Base-by-base conservation (phyloP, 2,888 invertebrate genomes). In the Nyleta sp. region DNA sequence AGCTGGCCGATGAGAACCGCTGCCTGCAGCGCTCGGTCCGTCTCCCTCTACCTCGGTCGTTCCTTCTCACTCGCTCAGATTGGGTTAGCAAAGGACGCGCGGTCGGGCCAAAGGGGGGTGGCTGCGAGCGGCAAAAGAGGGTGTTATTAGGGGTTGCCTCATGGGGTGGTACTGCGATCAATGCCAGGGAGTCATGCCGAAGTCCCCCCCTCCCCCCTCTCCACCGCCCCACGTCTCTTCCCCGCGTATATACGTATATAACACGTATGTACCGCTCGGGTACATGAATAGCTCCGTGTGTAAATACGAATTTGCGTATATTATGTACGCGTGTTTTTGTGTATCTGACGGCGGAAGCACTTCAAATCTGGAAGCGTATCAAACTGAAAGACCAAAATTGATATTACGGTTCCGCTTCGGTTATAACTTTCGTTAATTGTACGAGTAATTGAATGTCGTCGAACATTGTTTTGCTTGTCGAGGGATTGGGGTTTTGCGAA, bases 141-240 rank as follows among this genome's bases (percentile, higher is more conserved):
- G 85, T 85, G 88, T 89, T 90, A 89, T 90, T 90, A 90, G 88
- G 89, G 90, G 88, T 87, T 88, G 88, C 88, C n/a, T 88, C 89
- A 88, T 89, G 86, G 89, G 90, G 90, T 87, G 89, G 88, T 84
- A 85, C 84, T 82, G 85, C 90, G 89, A 90, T 90, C 90, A 88
- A 90, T 90, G 89, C 89, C 86, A 86, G 87, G 82, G 89, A 89
- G 89, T 88, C 88, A 87, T 89, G 87, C 88, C 85, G 86, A 82
- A 84, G 84, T 85, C 84, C 85, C 83, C 78, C 52, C 35, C 13
- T 48, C 28, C 70, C 57, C 53, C 53, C 50, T 40, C 44, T 28
- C 24, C 7, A 35, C 46, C 46, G 4, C 48, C 42, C 28, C 24
- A 8, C 52, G 28, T 22, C 15, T 20, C 64, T 28, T n/a, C 35